phyloP scores from a whole-genome alignment of 2,797 vertebrate genomes.

The Notoglanidium macrostoma region DNA sequence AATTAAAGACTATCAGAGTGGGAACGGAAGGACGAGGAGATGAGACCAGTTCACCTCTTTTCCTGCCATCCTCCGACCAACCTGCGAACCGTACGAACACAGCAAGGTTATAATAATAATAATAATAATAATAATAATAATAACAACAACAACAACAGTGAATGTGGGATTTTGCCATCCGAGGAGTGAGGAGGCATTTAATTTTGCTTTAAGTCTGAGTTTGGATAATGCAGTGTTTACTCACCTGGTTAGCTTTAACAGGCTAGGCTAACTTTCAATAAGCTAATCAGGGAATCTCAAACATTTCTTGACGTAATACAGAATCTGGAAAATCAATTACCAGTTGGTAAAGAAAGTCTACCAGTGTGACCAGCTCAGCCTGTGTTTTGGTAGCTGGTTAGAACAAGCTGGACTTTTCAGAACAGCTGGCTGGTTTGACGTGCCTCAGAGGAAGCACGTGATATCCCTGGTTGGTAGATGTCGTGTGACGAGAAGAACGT shows the following conservation, averaged over 20 bases:
- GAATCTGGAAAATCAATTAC: no score
- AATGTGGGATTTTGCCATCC: not conserved
- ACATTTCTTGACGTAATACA: no score
- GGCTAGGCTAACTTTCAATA: not conserved
- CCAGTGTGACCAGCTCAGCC: no score
- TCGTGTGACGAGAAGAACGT: no score
- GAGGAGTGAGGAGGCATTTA: not conserved
- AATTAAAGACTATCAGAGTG: not conserved
- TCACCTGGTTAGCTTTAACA: not conserved
- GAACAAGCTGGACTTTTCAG: no score
- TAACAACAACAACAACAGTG: no score
- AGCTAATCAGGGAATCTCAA: not conserved
- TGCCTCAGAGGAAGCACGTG: no score
- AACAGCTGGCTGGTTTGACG: no score
- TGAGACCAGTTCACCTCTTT: slow-evolving; percentile 67
- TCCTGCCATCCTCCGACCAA: slow-evolving; percentile 74
- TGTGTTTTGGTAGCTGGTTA: no score
- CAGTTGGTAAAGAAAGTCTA: no score
- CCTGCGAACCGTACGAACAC: slow-evolving; percentile 56
- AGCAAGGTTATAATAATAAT: not conserved
- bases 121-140: no score
- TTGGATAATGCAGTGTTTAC: not conserved
- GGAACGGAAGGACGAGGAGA: not conserved
- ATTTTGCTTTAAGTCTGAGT: not conserved
- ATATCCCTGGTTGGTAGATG: no score